Base-by-base conservation (phyloP, 2,113 vertebrate genomes). In the Pagrus major region DNA sequence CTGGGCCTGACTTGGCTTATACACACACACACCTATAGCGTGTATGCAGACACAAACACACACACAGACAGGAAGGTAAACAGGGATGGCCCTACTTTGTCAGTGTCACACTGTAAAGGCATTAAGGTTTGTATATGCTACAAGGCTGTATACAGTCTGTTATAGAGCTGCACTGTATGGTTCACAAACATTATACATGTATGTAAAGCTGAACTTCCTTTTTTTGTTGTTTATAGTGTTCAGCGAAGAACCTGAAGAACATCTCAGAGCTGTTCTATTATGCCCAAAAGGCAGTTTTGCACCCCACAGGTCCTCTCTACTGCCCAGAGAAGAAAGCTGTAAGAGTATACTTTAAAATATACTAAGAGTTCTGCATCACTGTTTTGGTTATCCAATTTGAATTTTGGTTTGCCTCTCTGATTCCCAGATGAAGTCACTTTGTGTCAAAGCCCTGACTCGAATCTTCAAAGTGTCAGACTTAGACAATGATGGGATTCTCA, bases 201-300 rank as follows among this genome's bases (percentile, higher is more conserved):
- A n/a, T 51, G 2, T n/a, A 6, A n/a, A 56, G 51, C 3, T 1
- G 35, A 55, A 41, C 11, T 12, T 56, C 23, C 10, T 78, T 44
- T 77, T 37, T 18, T 46, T 42, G 4, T 18, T 81, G 3, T 84
- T 66, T 92, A 51, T 80, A 99, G 98, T 99, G 97, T 93, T 99
- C 97, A 84, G 97, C 97, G 18, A 99, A 99, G 95, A 99, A 97
- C 90, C 92, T 99, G 95, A 99, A 99, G 95, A 99, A 99, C 91
- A 99, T 99, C 91, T 99, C 98, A 0, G 98, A 99, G 84, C 94
- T 99, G 39, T 99, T 99, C 92, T 99, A 99, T 93, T 99, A 99
- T 16, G 97, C 98, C 39, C 98, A 99, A 89, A 99, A 99, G 89
- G 97, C 98, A 20, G 98, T 99, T 73, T 95, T 99, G 41, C 98